phyloP scores from a whole-genome alignment of 2,113 vertebrate genomes.

The Ciconia stormi region DNA sequence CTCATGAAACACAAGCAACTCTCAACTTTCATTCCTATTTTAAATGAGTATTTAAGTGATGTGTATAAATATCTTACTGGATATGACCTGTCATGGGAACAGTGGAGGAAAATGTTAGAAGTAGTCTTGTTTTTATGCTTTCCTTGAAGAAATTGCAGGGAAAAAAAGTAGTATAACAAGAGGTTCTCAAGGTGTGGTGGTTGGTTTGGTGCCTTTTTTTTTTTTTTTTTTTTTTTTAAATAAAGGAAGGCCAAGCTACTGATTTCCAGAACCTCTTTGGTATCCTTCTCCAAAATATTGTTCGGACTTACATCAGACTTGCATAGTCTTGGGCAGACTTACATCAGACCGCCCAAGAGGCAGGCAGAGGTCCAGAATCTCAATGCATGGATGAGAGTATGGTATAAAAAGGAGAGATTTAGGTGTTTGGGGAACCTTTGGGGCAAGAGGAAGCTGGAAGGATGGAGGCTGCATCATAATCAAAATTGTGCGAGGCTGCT shows the following conservation, averaged over 20 bases:
- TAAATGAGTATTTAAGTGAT: neutral
- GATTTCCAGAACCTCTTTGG: neutral
- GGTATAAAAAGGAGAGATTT: neutral
- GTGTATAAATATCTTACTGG: neutral
- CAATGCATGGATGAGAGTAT: neutral
- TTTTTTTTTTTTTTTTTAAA: neutral
- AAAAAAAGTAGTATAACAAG: neutral
- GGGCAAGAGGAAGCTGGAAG: neutral
- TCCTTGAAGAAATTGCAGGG: neutral
- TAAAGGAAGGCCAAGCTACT: neutral
- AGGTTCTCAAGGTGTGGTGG: neutral
- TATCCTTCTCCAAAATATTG: neutral
- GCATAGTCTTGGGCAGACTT: neutral
- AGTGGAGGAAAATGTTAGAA: neutral
- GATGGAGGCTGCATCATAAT: neutral
- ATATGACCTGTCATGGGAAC: neutral
- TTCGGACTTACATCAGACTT: neutral
- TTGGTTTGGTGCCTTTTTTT: neutral
- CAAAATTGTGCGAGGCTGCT: neutral
- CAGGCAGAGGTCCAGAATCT: neutral
- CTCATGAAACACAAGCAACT: neutral
- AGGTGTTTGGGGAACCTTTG: neutral
- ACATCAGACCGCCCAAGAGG: neutral
- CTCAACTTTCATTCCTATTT: neutral
- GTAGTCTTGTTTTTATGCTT: neutral